These are phyloP conservation scores for Cyprinodon tularosa DNA, from an alignment of 2,113 vertebrate species.

Conservation along the genomic window DNA sequence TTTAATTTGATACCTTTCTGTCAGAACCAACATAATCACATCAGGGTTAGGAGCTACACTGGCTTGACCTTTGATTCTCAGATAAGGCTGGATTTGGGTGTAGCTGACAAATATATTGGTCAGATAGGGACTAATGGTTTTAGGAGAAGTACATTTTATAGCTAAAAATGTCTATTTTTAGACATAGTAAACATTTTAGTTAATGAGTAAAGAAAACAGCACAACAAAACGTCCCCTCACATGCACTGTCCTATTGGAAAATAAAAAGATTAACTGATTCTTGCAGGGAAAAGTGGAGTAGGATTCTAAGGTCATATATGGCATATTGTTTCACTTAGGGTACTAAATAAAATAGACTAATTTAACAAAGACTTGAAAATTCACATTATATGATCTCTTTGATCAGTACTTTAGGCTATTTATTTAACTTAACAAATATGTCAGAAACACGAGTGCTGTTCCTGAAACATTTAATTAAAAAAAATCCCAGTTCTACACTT, in stretches of 20 bases:
- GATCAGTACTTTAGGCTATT: conserved; percentile 24
- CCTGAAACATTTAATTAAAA: conserved; percentile 5
- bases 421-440: conserved; percentile 5
- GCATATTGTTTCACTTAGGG: conserved; percentile 16
- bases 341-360: conserved; percentile 27
- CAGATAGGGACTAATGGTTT: too few species aligned
- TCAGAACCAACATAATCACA: too few species aligned
- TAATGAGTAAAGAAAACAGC: not conserved
- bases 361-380: conserved; percentile 28
- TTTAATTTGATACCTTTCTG: too few species aligned
- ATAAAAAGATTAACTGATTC: conserved; percentile 37
- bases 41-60: too few species aligned
- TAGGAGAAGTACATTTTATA: too few species aligned
- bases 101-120: too few species aligned
- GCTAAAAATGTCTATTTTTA: too few species aligned
- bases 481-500: not conserved
- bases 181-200: too few species aligned
- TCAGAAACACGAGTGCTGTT: conserved; percentile 1
- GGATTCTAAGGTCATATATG: conserved; percentile 32
- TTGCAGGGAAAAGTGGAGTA: conserved; percentile 14
- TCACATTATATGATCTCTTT: conserved; percentile 30
- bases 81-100: too few species aligned
- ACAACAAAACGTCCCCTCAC: not conserved
- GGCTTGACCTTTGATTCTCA: too few species aligned
- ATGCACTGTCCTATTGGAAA: conserved; percentile 16